A percentile compares a stretch with the other conserved stretches of the same genome.
These are phyloP conservation scores for Apocrypta bakeri DNA, from an alignment of 1,140 invertebrate genomes.

Conservation along the genomic window DNA sequence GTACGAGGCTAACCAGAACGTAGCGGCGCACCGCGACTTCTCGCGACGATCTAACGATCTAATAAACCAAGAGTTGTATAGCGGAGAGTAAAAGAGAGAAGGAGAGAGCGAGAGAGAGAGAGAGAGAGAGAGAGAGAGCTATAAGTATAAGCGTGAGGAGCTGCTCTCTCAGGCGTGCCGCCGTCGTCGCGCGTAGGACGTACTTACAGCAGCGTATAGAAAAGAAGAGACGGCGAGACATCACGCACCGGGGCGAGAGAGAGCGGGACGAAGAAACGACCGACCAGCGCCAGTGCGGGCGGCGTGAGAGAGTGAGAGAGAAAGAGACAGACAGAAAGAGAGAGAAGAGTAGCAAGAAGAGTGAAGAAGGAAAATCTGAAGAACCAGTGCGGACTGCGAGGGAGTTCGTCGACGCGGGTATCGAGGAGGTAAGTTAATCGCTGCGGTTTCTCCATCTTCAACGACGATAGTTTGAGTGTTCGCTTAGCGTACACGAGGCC, in stretches of 20 bases:
- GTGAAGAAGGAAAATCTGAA: neutral
- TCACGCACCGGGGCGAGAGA: neutral
- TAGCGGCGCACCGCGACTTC: neutral
- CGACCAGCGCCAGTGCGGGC: neutral
- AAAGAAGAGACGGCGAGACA: neutral
- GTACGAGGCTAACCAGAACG: neutral
- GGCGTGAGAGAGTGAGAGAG: neutral
- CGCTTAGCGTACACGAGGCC: neutral
- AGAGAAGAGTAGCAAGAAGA: neutral
- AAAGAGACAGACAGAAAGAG: too few relatives aligned
- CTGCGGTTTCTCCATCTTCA: neutral
- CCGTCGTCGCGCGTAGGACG: slow-evolving; percentile 2
- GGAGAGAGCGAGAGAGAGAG: neutral
- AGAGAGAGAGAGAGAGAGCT: neutral
- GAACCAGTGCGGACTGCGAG: neutral
- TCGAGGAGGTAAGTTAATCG: slow-evolving; percentile 19
- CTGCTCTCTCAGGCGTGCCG: neutral
- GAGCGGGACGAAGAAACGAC: neutral
- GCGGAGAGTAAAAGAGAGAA: neutral
- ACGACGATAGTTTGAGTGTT: neutral
- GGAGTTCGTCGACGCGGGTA: slow-evolving; percentile 8
- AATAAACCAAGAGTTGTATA: neutral
- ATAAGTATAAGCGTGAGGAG: neutral
- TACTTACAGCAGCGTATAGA: neutral
- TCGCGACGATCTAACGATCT: neutral